Evolutionary conservation across 2,113 vertebrate species (phyloP).

Genomic region (Thamnophis sirtalis): DNA sequence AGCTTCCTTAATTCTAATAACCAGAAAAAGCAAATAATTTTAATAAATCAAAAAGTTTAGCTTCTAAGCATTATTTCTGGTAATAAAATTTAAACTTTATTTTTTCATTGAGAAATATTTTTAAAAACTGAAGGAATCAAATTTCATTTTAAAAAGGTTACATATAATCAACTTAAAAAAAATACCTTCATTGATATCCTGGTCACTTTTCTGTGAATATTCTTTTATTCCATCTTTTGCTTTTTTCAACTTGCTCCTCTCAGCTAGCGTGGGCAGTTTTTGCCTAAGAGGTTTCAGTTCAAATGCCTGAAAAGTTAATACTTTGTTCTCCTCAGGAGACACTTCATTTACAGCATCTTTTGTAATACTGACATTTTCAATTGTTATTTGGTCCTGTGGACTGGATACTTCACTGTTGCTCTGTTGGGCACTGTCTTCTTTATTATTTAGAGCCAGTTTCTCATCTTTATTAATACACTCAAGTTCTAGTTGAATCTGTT

Average conservation of each 20-base stretch:
- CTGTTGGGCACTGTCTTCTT: constrained; percentile 61
- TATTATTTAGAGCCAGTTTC: constrained; percentile 80
- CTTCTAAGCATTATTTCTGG: neutral
- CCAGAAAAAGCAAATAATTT: neutral
- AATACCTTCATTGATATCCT: constrained; percentile 67
- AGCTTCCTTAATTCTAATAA: neutral
- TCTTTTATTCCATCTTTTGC: constrained; percentile 73
- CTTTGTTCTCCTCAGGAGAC: constrained; percentile 71
- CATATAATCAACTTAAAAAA: neutral
- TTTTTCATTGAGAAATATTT: neutral
- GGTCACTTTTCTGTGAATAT: constrained; percentile 55
- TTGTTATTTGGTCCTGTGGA: constrained; percentile 60
- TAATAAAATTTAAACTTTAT: neutral
- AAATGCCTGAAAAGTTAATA: constrained; percentile 89
- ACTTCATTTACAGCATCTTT: constrained; percentile 59
- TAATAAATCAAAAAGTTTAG: neutral
- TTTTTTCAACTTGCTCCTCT: constrained; percentile 75
- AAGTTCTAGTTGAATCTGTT: constrained; percentile 94
- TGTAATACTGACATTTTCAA: constrained; percentile 69
- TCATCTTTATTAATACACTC: constrained; percentile 95
- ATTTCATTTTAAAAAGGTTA: neutral
- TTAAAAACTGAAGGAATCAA: neutral
- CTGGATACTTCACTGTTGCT: constrained; percentile 46
- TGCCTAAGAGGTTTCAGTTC: constrained; percentile 91
- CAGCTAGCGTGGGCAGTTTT: constrained; percentile 80